Conservation (phyloP, 2,797 vertebrate genomes). For the Hafferia zeledoni region DNA sequence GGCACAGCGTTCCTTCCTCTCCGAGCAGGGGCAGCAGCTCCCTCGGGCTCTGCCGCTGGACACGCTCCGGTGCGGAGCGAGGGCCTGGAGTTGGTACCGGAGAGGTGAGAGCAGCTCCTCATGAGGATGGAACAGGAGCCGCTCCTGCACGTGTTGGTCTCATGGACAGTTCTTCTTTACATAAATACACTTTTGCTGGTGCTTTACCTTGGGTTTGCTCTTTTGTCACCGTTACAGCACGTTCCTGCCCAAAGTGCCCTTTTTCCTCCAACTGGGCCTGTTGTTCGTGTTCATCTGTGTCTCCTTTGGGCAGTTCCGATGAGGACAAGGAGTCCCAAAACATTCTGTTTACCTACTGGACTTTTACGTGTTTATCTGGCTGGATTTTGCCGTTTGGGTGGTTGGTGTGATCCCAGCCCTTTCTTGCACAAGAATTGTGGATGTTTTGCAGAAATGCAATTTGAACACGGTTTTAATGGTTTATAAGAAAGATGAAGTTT, state of each 20-base stretch:
- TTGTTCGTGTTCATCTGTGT: background rate
- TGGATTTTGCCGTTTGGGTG: background rate
- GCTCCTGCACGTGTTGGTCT: rapidly evolving
- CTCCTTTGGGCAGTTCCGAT: background rate
- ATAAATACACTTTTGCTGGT: background rate
- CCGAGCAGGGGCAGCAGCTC: too few species aligned
- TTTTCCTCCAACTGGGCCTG: rapidly evolving
- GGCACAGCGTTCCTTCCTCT: too few species aligned
- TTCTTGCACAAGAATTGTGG: background rate
- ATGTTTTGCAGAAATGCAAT: background rate
- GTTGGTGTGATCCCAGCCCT: background rate
- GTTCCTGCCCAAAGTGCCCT: background rate
- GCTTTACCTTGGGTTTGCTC: background rate
- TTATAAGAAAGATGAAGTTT: background rate
- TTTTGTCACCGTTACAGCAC: rapidly evolving
- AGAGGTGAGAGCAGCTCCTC: background rate
- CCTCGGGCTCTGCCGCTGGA: too few species aligned
- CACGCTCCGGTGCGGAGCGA: too few species aligned
- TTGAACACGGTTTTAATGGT: background rate
- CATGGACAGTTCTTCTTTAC: background rate
- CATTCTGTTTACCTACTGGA: background rate
- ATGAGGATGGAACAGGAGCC: background rate
- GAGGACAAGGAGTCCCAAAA: background rate
- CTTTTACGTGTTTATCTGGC: background rate
- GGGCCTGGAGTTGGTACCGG: too few species aligned